Base-by-base conservation (phyloP, 2,797 vertebrate genomes). In the Gymnothorax javanicus region DNA sequence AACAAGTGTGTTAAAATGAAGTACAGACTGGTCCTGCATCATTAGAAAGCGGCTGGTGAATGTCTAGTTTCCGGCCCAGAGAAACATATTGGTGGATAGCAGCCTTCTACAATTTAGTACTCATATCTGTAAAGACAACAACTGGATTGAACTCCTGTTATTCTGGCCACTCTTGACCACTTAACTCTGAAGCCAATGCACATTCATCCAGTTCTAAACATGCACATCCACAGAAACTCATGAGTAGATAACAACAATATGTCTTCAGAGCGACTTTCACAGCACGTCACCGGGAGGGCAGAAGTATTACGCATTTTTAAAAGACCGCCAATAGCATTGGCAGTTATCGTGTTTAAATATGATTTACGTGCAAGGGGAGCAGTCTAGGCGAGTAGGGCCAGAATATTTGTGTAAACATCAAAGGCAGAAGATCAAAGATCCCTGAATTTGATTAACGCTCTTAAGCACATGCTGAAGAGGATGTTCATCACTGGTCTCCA, bases 401-500 rank as follows among this genome's bases (percentile, higher is more conserved):
- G 3, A 11, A 50, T 33, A 50, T 50, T 15, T 12, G 27, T 27
- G 33, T 15, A 75, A 43, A 75, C 33, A 50, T 71, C 25, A 2
- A 27, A 9, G 7, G n/a, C 9, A 33, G 73, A 75, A 50, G 27
- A 73, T 73, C 25, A 73, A 75, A 13, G 33, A 17, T 43, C 27
- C 27, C 13, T 50, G 27, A 75, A 75, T 43, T 75, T 15, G 17
- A 75, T 75, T 75, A 75, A 50, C 73, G 20, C 33, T 43, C 73
- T 75, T 64, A 83, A 67, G 86, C 17, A 83, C 25, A 52, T 52
- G 67, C 43, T 83, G 58, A 71, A 71, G 81, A 69, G 52, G 54
- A 82, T 79, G 64, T n/a, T 62, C 23, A 17, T 17, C 50, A 59
- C 77, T 27, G 20, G n/a, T n/a, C 50, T 89, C 83, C 87, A 83